Evolutionary conservation across 2,888 invertebrate genomes (phyloP).

Genomic region (Clistopyga incitator): DNA sequence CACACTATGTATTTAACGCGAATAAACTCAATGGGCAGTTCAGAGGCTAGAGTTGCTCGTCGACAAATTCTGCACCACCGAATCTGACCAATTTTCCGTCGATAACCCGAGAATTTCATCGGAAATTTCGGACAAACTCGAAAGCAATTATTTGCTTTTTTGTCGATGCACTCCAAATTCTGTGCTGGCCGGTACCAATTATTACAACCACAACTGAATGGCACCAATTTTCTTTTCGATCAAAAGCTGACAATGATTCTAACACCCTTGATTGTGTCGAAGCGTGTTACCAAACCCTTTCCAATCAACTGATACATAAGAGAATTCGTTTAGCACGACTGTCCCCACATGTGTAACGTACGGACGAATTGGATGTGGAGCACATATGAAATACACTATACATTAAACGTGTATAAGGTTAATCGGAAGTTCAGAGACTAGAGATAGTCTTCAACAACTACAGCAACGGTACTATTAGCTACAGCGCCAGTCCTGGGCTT

Average conservation of each 20-base stretch:
- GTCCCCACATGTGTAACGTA: neutral
- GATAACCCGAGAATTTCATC: too few relatives aligned
- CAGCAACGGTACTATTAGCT: conserved; percentile 38
- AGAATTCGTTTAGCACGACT: neutral
- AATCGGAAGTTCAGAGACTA: conserved; percentile 38
- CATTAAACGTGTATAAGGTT: conserved; percentile 14
- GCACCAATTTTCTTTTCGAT: conserved; percentile 20
- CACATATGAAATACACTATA: conserved; percentile 7
- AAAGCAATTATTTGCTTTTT: too few relatives aligned
- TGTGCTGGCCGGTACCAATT: neutral
- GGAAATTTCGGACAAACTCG: too few relatives aligned
- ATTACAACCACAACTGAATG: conserved; percentile 10
- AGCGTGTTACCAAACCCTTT: neutral
- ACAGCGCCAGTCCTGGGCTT: conserved; percentile 5
- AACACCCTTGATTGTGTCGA: neutral
- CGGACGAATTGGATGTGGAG: conserved; percentile 11
- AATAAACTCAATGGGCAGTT: too few relatives aligned
- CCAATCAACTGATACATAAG: neutral
- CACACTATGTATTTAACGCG: too few relatives aligned
- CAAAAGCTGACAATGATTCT: neutral
- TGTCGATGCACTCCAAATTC: neutral
- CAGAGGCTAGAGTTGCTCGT: too few relatives aligned
- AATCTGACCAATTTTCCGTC: too few relatives aligned
- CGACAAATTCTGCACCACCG: too few relatives aligned
- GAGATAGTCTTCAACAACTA: conserved; percentile 44